Evolutionary conservation across 2,113 vertebrate species (phyloP).

Genomic region (Octodon degus): DNA sequence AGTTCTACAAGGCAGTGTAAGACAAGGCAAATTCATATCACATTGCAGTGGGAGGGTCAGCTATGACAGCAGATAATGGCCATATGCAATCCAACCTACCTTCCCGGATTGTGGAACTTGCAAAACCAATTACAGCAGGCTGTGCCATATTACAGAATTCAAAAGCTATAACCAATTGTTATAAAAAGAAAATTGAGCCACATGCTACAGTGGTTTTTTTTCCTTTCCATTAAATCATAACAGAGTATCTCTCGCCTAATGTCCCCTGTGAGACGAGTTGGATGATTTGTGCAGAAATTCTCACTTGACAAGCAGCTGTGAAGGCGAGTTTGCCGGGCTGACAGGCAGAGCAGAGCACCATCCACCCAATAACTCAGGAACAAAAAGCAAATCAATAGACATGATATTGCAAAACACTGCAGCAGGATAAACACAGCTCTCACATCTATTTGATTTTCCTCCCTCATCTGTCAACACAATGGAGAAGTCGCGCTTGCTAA

Average conservation of each 20-base stretch:
- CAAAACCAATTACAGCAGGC: slow-evolving; percentile 50
- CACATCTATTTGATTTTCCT: slow-evolving; percentile 75
- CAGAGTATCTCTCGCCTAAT: slow-evolving; percentile 81
- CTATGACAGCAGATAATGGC: background rate
- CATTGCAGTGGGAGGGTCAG: background rate
- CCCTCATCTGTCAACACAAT: slow-evolving; percentile 84
- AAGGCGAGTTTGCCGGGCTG: slow-evolving; percentile 72
- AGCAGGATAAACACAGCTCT: slow-evolving; percentile 79
- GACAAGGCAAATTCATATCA: background rate
- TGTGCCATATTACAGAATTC: background rate
- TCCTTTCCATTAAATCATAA: slow-evolving; percentile 82
- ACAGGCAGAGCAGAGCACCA: slow-evolving; percentile 69
- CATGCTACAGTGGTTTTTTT: slow-evolving; percentile 34
- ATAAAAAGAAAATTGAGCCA: slow-evolving; percentile 75
- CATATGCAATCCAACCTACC: slow-evolving; percentile 2
- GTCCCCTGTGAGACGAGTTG: slow-evolving; percentile 80
- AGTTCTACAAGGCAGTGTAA: no score
- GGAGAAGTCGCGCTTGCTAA: slow-evolving; percentile 70
- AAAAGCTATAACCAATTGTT: slow-evolving; percentile 74
- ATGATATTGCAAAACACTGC: slow-evolving; percentile 72
- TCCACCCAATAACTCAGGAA: slow-evolving; percentile 74
- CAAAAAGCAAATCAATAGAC: slow-evolving; percentile 76
- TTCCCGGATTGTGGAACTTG: slow-evolving; percentile 13
- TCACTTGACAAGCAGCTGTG: slow-evolving; percentile 84
- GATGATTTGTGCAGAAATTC: slow-evolving; percentile 82